Base-by-base conservation (phyloP, 2,888 invertebrate genomes). In the Hirtodrosophila duncani region DNA sequence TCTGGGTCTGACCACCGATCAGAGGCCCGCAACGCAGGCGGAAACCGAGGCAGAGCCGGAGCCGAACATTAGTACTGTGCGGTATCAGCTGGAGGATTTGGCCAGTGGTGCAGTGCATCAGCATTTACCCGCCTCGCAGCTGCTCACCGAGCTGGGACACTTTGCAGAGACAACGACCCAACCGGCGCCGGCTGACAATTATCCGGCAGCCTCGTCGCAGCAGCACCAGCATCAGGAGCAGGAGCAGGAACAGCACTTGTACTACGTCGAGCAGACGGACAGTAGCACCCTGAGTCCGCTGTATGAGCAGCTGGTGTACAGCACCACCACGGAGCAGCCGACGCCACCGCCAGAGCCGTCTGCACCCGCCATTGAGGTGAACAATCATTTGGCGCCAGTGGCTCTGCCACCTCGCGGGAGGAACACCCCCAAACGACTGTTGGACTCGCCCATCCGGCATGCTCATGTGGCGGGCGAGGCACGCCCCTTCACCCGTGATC, bases 401-500 rank as follows among this genome's bases (percentile, higher is more conserved):
- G n/a, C n/a, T n/a, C n/a, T n/a, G n/a, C n/a, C n/a, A n/a, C n/a
- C n/a, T n/a, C 48, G 75, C 1, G 72, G 82, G 24, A 69, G 86
- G n/a, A 84, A 84, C 26, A 86, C 87, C 0, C 86, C 87, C 2
- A 85, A 85, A 30, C 71, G 83, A 51, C 84, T 89, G 30, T 88
- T 91, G 13, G 90, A 91, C 79, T 89, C 90, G 2, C 91, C 91
- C n/a, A 86, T 90, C 30, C 85, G 71, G 10, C 77, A 75, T 14
- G 63, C 14, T 1, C 50, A 21, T 2, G 48, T 50, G 2, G 59
- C 49, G 1, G 42, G 58, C 1, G 88, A 89, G 0, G 89, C 90
- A 0, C 63, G 81, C 51, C 90, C 91, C 67, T 88, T 88, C 36
- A 89, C 88, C 3, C 87, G 81, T 2, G 85, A 86, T 59, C 85